Conservation (phyloP, 2,797 vertebrate genomes). For the Holocentrus rufus region DNA sequence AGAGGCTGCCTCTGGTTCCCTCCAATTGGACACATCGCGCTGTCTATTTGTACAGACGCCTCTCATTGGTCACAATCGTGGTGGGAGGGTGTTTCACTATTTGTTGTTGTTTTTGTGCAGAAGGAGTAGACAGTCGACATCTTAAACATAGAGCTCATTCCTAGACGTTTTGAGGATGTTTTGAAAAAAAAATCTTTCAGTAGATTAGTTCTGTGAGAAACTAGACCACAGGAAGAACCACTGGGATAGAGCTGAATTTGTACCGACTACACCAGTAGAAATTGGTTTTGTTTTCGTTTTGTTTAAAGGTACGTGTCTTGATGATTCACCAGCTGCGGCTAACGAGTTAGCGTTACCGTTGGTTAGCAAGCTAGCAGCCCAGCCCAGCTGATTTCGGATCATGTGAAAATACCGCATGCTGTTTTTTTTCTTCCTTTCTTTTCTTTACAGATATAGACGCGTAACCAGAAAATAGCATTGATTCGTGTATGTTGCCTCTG, state of each 20-base stretch:
- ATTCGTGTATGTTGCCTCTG: neutral
- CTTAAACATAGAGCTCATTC: constrained; percentile 56
- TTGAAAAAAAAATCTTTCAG: neutral
- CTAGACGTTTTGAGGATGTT: neutral
- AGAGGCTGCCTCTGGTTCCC: neutral
- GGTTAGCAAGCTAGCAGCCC: neutral
- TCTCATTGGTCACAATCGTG: constrained; percentile 62
- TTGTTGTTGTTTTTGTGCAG: constrained; percentile 80
- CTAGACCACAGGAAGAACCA: neutral
- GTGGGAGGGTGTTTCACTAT: constrained; percentile 44
- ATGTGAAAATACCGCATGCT: no score
- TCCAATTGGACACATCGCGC: constrained; percentile 16
- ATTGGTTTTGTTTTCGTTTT: constrained; percentile 23
- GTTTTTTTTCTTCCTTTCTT: no score
- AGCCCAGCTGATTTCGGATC: constrained; percentile 4
- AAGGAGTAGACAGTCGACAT: constrained; percentile 73
- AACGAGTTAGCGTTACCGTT: constrained; percentile 16
- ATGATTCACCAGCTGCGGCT: constrained; percentile 21
- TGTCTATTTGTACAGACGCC: constrained; percentile 5
- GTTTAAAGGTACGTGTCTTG: constrained; percentile 62
- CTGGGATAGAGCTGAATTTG: neutral
- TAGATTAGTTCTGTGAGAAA: neutral
- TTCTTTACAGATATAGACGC: accelerated
- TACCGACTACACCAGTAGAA: constrained; percentile 12
- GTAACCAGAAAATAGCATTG: accelerated